Conservation (phyloP, 2,113 vertebrate species). For the Aleadryas rufinucha region DNA sequence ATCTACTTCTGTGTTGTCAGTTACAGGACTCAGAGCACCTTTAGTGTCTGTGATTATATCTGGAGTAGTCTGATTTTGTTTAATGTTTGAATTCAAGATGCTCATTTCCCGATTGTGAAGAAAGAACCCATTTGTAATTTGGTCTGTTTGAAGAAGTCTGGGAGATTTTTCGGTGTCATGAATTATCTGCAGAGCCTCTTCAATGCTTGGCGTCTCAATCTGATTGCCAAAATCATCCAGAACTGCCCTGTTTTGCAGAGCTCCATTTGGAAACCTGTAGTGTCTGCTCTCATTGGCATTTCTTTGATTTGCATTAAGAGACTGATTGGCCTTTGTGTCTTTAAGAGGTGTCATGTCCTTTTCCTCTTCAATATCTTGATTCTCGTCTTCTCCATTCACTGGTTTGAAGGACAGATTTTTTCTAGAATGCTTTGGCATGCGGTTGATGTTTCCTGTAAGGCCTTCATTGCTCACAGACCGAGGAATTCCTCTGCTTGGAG, state of each 20-base stretch:
- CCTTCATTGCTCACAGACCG: conserved; percentile 93
- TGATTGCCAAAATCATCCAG: conserved; percentile 80
- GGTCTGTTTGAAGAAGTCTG: conserved; percentile 70
- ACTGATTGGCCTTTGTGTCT: conserved; percentile 15
- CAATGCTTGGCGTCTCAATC: conserved; percentile 83
- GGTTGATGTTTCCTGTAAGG: conserved; percentile 78
- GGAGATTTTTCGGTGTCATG: conserved; percentile 82
- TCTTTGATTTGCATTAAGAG: conserved; percentile 34
- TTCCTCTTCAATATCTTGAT: conserved; percentile 85
- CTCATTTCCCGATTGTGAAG: conserved; percentile 83
- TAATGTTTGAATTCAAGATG: conserved; percentile 72
- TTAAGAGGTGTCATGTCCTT: conserved; percentile 65
- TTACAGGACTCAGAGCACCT: conserved; percentile 78
- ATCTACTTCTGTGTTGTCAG: conserved; percentile 90
- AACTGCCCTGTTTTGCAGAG: conserved; percentile 69
- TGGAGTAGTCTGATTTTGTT: conserved; percentile 60
- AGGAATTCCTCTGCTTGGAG: conserved; percentile 79
- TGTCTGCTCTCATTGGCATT: conserved; percentile 51
- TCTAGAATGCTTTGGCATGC: conserved; percentile 78
- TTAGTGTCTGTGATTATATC: conserved; percentile 82
- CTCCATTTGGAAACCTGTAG: conserved; percentile 78
- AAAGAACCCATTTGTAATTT: conserved; percentile 89
- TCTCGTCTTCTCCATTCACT: conserved; percentile 82
- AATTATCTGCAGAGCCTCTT: conserved; percentile 92
- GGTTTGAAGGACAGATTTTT: conserved; percentile 90